Evolutionary conservation across 2,888 invertebrate genomes (phyloP).

Genomic region (Ecdyonurus torrentis): DNA sequence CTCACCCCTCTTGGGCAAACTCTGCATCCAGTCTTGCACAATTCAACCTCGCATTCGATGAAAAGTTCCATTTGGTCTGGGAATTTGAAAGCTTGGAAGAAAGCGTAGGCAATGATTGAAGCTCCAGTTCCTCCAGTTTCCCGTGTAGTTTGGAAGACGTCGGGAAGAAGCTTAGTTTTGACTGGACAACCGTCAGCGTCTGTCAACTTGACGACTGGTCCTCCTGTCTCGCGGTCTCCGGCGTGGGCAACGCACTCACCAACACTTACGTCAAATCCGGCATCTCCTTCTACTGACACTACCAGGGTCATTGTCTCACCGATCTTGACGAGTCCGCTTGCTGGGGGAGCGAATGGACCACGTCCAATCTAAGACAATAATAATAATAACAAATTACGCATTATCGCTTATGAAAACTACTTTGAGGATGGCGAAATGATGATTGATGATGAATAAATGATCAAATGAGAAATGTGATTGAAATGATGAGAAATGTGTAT

Average conservation of each 20-base stretch:
- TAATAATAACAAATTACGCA: too few relatives aligned
- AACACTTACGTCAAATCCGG: conserved; percentile 59
- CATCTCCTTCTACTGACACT: conserved; percentile 60
- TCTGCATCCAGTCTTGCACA: conserved; percentile 64
- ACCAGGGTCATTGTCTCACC: conserved; percentile 69
- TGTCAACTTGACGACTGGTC: conserved; percentile 46
- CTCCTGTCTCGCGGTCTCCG: conserved; percentile 33
- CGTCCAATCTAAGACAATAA: not conserved
- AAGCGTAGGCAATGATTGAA: conserved; percentile 58
- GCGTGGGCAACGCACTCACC: conserved; percentile 61
- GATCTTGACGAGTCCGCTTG: conserved; percentile 61
- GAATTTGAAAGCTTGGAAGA: conserved; percentile 66
- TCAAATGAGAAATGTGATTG: too few relatives aligned
- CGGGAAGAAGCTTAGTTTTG: conserved; percentile 56
- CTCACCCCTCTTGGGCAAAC: conserved; percentile 35
- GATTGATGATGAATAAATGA: too few relatives aligned
- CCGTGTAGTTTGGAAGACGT: conserved; percentile 63
- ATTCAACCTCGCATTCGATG: conserved; percentile 64
- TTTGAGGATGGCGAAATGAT: too few relatives aligned
- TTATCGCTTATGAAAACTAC: too few relatives aligned
- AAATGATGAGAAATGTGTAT: too few relatives aligned
- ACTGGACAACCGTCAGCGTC: conserved; percentile 60
- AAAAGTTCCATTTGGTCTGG: conserved; percentile 70
- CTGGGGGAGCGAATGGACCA: conserved; percentile 33
- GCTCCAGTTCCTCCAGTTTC: conserved; percentile 56